These are phyloP conservation scores for Meiosimyza decipiens DNA, from an alignment of 2,888 invertebrate genomes.

Conservation along the genomic window DNA sequence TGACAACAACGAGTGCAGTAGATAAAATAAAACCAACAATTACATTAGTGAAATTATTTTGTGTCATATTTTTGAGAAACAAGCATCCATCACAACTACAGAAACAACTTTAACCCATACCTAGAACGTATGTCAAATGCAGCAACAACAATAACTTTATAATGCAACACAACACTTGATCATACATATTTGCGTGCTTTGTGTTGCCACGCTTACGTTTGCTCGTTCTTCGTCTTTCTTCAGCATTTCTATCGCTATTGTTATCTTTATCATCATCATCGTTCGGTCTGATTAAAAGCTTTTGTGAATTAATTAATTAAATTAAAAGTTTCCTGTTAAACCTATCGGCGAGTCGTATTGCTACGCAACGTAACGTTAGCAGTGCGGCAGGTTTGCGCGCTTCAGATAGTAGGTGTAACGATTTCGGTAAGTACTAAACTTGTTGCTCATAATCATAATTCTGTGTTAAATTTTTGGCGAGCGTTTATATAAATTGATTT, in stretches of 20 bases:
- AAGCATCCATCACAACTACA: no score
- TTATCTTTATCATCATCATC: background rate
- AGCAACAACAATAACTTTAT: background rate
- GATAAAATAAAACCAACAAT: no score
- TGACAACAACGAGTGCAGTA: no score
- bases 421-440: no score
- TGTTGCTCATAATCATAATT: no score
- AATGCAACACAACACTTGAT: background rate
- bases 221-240: background rate
- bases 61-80: no score
- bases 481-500: no score
- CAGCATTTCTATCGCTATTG: background rate
- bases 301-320: conserved; percentile 66
- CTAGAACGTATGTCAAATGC: background rate
- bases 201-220: background rate
- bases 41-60: no score
- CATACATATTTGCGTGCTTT: background rate
- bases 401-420: no score
- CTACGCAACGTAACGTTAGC: background rate
- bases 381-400: no score
- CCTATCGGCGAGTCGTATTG: conserved; percentile 38
- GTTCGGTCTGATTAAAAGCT: conserved; percentile 42
- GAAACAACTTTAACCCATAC: no score
- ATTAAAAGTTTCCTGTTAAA: conserved; percentile 66
- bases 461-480: no score